Percentiles rank a stretch among this genome's conserved stretches.
phyloP scores from a whole-genome alignment of 2,888 invertebrate genomes.

The Clusia tigrina region DNA sequence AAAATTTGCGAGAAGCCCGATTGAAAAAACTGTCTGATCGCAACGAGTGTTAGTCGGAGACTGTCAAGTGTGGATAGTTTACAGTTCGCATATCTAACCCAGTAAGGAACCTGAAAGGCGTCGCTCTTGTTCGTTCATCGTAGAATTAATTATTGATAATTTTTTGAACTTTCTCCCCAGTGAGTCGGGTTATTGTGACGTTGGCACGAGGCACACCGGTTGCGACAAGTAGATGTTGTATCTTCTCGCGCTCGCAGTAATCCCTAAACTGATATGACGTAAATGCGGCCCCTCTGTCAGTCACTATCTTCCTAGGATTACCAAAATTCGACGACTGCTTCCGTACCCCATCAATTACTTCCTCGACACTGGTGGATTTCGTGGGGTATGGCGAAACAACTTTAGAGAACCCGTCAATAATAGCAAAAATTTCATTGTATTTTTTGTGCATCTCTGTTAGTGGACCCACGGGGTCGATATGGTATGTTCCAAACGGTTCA shows the following conservation, averaged over 20 bases:
- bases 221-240: not conserved
- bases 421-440: not conserved
- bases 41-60: too few species aligned
- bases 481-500: conserved; percentile 1
- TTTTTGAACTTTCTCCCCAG: not conserved
- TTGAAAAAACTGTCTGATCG: too few species aligned
- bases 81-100: too few species aligned
- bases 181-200: not conserved
- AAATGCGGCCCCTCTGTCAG: not conserved
- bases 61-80: too few species aligned
- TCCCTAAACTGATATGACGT: not conserved
- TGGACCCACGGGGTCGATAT: not conserved
- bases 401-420: conserved; percentile 16
- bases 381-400: conserved; percentile 5
- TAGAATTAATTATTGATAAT: not conserved
- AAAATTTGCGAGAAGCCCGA: too few species aligned
- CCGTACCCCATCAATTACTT: not conserved
- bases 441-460: not conserved
- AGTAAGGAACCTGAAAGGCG: not conserved
- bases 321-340: not conserved
- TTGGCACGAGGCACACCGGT: not conserved
- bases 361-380: not conserved
- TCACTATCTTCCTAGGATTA: not conserved
- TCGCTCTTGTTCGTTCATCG: not conserved
- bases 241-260: not conserved